These are phyloP conservation scores for Drosophila orena DNA, from an alignment of 1,140 invertebrate species.

Conservation along the genomic window DNA sequence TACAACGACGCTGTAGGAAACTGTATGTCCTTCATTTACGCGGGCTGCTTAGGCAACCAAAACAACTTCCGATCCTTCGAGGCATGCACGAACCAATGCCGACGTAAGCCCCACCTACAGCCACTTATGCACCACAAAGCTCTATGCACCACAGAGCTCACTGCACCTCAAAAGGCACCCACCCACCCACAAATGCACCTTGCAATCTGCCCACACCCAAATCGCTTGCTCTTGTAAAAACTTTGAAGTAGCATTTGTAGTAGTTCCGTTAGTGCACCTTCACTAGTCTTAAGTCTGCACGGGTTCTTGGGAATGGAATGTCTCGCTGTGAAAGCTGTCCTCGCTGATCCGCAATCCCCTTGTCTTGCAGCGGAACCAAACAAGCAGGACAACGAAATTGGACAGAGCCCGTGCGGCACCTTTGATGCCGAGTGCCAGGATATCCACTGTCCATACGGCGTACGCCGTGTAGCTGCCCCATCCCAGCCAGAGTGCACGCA, in stretches of 20 bases:
- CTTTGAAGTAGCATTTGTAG: conserved; percentile 45
- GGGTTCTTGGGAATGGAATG: conserved; percentile 20
- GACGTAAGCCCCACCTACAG: conserved; percentile 83
- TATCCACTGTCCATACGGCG: conserved; percentile 91
- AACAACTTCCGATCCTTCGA: conserved; percentile 92
- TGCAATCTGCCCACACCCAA: conserved; percentile 37
- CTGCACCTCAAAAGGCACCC: conserved; percentile 25
- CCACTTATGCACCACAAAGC: conserved; percentile 38
- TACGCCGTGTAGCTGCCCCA: conserved; percentile 88
- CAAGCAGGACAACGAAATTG: conserved; percentile 48
- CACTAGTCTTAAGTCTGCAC: conserved; percentile 66
- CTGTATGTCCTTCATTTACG: conserved; percentile 92
- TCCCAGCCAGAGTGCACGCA: conserved; percentile 87
- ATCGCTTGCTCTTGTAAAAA: conserved; percentile 52
- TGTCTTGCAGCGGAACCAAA: conserved; percentile 42
- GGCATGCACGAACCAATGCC: conserved; percentile 88
- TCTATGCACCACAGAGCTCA: conserved; percentile 38
- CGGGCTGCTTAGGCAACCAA: conserved; percentile 92
- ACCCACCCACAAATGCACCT: conserved; percentile 40
- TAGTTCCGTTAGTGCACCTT: conserved; percentile 47
- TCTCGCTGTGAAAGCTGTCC: background rate
- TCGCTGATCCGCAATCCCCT: background rate
- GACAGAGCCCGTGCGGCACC: conserved; percentile 85
- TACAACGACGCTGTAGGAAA: conserved; percentile 90
- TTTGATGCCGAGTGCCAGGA: conserved; percentile 87